Evolutionary conservation across 2,888 invertebrate genomes (phyloP).

Genomic region (Macroteleia sp.): DNA sequence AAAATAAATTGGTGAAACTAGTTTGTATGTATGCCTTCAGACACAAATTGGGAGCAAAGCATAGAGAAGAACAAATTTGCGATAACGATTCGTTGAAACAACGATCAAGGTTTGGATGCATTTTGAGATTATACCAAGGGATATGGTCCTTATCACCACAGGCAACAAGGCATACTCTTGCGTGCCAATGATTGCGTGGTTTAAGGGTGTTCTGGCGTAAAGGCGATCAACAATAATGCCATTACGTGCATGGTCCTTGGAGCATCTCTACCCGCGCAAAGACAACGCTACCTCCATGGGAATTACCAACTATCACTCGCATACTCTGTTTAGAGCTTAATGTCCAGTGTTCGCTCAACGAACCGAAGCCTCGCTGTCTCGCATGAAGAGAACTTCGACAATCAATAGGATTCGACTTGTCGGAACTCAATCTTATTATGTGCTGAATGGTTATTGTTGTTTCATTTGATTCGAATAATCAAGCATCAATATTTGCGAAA

Average conservation of each 20-base stretch:
- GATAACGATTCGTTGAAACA: slow-evolving; percentile 31
- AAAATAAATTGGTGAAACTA: no score
- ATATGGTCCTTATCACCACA: slow-evolving; percentile 72
- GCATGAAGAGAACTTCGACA: slow-evolving; percentile 42
- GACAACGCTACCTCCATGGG: slow-evolving; percentile 58
- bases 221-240: slow-evolving; percentile 72
- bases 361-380: slow-evolving; percentile 57
- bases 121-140: slow-evolving; percentile 59
- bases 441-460: slow-evolving; percentile 36
- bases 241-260: slow-evolving; percentile 69
- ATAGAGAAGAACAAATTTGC: no score
- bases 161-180: slow-evolving; percentile 74
- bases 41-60: no score
- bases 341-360: slow-evolving; percentile 68
- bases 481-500: slow-evolving; percentile 7
- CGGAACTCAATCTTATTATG: slow-evolving; percentile 55
- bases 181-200: slow-evolving; percentile 77
- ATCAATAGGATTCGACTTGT: slow-evolving; percentile 60
- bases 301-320: slow-evolving; percentile 75
- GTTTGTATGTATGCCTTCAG: no score
- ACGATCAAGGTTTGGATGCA: slow-evolving; percentile 27
- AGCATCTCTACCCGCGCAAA: slow-evolving; percentile 61
- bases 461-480: slow-evolving; percentile 18
- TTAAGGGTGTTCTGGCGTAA: slow-evolving; percentile 72
- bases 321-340: slow-evolving; percentile 75